These are phyloP conservation scores for Daktulosphaira vitifoliae DNA, from an alignment of 1,140 invertebrate species.

Conservation along the genomic window DNA sequence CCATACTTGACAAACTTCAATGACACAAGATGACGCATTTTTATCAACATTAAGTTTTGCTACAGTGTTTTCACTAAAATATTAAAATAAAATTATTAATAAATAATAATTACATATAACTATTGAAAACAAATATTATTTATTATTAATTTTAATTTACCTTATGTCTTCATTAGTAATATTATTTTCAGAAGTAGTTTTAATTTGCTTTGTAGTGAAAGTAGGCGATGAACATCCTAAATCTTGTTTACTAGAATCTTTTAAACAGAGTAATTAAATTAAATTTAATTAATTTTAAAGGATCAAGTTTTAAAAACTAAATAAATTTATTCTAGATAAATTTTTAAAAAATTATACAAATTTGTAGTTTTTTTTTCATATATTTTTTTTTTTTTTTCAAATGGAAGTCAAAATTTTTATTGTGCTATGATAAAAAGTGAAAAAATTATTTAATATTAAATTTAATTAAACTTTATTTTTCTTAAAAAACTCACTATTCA, in stretches of 20 bases:
- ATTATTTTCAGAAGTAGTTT: constrained; percentile 6
- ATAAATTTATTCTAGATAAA: too few species aligned
- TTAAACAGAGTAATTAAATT: background rate
- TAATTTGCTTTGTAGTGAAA: constrained; percentile 18
- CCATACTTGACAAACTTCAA: constrained; percentile 86
- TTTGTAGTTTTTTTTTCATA: too few species aligned
- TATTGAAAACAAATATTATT: too few species aligned
- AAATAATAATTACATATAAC: too few species aligned
- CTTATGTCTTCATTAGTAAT: constrained; percentile 16
- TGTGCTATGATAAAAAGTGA: too few species aligned
- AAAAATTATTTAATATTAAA: too few species aligned
- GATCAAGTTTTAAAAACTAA: too few species aligned
- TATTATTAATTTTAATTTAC: background rate
- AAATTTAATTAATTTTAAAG: too few species aligned
- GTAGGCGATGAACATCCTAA: constrained; percentile 10
- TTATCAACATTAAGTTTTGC: constrained; percentile 46
- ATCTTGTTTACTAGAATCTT: constrained; percentile 26
- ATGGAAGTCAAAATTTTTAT: too few species aligned
- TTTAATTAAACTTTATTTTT: too few species aligned
- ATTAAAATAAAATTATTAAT: constrained; percentile 47
- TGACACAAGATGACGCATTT: constrained; percentile 67
- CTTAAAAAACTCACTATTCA: constrained; percentile 12
- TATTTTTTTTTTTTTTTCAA: too few species aligned
- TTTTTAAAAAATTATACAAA: too few species aligned
- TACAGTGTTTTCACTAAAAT: constrained; percentile 40